Base-by-base conservation (phyloP, 2,113 vertebrate species). In the Lepus timidus region DNA sequence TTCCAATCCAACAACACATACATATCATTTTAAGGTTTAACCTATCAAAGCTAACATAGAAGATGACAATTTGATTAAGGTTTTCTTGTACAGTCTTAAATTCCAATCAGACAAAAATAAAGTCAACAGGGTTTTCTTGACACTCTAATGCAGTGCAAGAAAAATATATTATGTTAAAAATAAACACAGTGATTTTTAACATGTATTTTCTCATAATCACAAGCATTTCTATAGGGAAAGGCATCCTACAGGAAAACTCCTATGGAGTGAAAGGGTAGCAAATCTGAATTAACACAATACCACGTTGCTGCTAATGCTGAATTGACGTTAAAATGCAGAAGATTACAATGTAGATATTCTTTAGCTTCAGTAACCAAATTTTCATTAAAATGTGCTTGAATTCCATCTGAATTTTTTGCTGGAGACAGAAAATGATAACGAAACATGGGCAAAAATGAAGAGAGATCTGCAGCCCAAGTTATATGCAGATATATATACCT, bases 391-490 rank as follows among this genome's bases (percentile, higher is more conserved):
- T 62, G 23, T 85, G 19, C 86, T 79, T 81, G 2, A 88, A 39
- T 0, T 62, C 4, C 39, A 67, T 33, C 25, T 3, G 8, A 6
- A 8, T 76, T 88, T 88, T 70, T 73, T 75, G 6, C 6, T 25
- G 6, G 64, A 10, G 14, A 91, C 5, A 76, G 10, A 95, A 95
- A 88, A 88, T 44, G 5, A 71, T 51, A 4, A 22, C 44, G 76
- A 82, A 62, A 95, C 29, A 61, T 49, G 44, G 64, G 74, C n/a
- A 65, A 94, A 96, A 88, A 62, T 29, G 6, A 90, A 71, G 70
- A 49, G 9, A 36, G n/a, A 85, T 83, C 27, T 25, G 16, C 9
- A 91, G 8, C 51, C 62, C 58, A 87, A 76, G 4, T 89, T 82
- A 58, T 44, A 71, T 0, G 39, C 70, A 27, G 22, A 88, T 90